Evolutionary conservation across 1,140 invertebrate genomes (phyloP).

Genomic region (Solen grandis): DNA sequence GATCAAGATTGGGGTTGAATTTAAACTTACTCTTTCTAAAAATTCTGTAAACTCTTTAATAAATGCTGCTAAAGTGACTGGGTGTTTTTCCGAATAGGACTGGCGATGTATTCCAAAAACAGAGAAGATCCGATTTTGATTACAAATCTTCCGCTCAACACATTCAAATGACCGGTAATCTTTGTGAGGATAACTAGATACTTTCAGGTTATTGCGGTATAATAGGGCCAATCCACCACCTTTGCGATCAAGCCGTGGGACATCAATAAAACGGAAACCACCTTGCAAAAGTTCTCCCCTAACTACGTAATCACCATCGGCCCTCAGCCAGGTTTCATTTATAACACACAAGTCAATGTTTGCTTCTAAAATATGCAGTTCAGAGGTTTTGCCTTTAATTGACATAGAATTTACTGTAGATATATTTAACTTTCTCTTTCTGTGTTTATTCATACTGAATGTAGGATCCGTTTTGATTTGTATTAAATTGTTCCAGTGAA

Average conservation of each 20-base stretch:
- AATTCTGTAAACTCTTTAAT: background rate
- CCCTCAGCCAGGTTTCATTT: conserved; percentile 10
- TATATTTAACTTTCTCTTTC: background rate
- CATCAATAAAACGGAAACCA: conserved; percentile 14
- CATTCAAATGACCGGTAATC: too few species aligned
- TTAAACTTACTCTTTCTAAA: background rate
- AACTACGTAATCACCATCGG: conserved; percentile 6
- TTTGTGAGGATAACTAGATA: background rate
- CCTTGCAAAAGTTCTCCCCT: conserved; percentile 19
- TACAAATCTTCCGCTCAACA: background rate
- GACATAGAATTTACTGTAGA: conserved; percentile 1
- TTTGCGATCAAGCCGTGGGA: too few species aligned
- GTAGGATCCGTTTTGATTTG: too few species aligned
- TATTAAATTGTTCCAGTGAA: too few species aligned
- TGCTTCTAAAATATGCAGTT: conserved; percentile 7
- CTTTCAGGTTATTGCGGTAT: background rate
- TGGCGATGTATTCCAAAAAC: too few species aligned
- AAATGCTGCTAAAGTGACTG: background rate
- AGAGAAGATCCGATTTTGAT: background rate
- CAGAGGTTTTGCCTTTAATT: background rate
- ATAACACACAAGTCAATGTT: conserved; percentile 26
- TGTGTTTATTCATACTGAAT: too few species aligned
- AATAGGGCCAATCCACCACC: conserved; percentile 12
- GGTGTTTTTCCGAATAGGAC: conserved; percentile 16
- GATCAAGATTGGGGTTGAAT: background rate